Evolutionary conservation across 2,797 vertebrate genomes (phyloP).

Genomic region (Chelonia mydas): DNA sequence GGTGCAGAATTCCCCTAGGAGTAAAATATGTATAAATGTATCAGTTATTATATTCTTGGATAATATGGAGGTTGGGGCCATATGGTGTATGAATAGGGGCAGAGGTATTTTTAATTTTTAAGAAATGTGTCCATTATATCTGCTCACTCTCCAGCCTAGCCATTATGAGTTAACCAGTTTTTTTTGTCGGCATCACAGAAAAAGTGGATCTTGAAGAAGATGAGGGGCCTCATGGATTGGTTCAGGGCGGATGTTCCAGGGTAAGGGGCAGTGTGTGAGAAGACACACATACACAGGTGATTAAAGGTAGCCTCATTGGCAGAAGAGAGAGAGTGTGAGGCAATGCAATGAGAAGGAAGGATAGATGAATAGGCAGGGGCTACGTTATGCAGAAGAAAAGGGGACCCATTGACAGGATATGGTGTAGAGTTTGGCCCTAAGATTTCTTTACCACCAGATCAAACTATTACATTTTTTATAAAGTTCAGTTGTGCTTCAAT

Average conservation of each 20-base stretch:
- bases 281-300: background rate
- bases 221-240: no score
- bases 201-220: no score
- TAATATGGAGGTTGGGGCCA: background rate
- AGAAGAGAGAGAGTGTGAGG: background rate
- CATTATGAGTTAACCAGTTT: no score
- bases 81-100: background rate
- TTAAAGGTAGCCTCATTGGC: background rate
- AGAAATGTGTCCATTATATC: no score
- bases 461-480: background rate
- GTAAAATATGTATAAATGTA: background rate
- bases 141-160: no score
- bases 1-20: no score
- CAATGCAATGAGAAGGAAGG: background rate
- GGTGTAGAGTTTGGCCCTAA: background rate
- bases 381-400: background rate
- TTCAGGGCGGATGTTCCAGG: background rate
- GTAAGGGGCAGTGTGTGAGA: background rate
- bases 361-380: background rate
- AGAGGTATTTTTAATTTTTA: background rate
- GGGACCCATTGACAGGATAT: background rate
- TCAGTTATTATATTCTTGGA: background rate
- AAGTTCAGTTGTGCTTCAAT: conserved; percentile 6
- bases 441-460: background rate
- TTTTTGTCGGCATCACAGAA: no score